Evolutionary conservation across 2,888 invertebrate species (phyloP), one percentile per base, ranked within the genome.

Genomic region (Limnephilus marmoratus): DNA sequence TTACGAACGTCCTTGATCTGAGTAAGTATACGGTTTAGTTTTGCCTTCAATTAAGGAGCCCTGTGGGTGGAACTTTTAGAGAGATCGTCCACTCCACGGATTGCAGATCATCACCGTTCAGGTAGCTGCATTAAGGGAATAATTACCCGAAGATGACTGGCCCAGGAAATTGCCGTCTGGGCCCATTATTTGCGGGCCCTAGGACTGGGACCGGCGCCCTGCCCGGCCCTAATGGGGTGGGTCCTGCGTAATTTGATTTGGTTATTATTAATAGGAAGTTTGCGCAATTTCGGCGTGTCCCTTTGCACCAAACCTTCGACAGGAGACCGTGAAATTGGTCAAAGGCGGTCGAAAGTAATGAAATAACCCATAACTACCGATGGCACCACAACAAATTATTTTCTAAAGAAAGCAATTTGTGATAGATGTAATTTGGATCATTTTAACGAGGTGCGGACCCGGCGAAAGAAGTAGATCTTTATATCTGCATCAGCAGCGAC

Each of bases 141-240:
- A 91, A 87, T 91, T 87, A n/a, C 68, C 34, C 37, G 86, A 37
- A 45, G 90, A 83, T 41, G 95, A 95, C 95, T 95, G 95, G 95
- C 94, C 95, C 95, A 95, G 95, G 95, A 95, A 95, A 95, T 95
- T 95, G 95, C 95, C 95, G 95, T 95, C 95, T 95, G 95, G 95
- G 94, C 95, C 95, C 95, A 95, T 95, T 95, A 95, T 95, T 95
- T 95, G 95, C 95, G 95, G 95, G 95, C 95, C 95, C 95, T 95
- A 95, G 95, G 95, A 95, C 95, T 95, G 95, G 95, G 94, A 94
- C 94, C 95, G 90, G 82, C 90, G 94, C 94, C 85, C 45, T 94
- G 94, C 94, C 94, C 81, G 49, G 94, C 94, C 94, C 94, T 94
- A 29, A 93, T 94, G 94, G 68, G 85, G 68, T n/a, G 85, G 68